Evolutionary conservation across 2,113 vertebrate species (phyloP).

Genomic region (Peucedramus taeniatus): DNA sequence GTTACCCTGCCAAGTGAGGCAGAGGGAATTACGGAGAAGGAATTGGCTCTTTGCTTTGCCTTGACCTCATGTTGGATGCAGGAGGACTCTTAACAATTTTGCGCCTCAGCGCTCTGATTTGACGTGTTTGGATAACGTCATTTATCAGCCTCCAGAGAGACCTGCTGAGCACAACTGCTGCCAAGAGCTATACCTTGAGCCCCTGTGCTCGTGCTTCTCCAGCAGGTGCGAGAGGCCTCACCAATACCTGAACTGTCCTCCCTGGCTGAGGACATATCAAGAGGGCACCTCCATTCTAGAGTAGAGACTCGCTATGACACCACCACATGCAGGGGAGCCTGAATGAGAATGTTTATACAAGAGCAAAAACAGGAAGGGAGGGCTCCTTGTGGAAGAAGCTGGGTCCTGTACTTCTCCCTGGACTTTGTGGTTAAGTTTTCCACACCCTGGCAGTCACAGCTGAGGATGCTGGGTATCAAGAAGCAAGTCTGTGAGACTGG

Average conservation of each 20-base stretch:
- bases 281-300: not conserved
- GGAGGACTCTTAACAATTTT: not conserved
- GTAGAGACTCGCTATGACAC: rapidly evolving
- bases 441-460: not conserved
- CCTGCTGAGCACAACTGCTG: not conserved
- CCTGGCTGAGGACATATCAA: rapidly evolving
- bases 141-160: not conserved
- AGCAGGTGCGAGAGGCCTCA: rapidly evolving
- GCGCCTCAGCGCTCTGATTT: not conserved
- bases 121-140: not conserved
- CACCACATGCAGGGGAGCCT: not conserved
- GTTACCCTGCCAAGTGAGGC: slow-evolving; percentile 7
- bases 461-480: not conserved
- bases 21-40: not conserved
- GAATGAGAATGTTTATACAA: not conserved
- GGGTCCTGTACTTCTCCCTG: not conserved
- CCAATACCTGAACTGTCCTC: not conserved
- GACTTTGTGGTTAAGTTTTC: not conserved
- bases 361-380: not conserved
- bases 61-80: not conserved
- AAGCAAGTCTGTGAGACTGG: not conserved
- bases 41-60: not conserved
- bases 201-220: not conserved
- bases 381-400: not conserved
- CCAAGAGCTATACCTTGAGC: not conserved